These are phyloP conservation scores for Glyphotaelius pellucidus DNA, from an alignment of 2,888 invertebrate genomes.

Conservation along the genomic window DNA sequence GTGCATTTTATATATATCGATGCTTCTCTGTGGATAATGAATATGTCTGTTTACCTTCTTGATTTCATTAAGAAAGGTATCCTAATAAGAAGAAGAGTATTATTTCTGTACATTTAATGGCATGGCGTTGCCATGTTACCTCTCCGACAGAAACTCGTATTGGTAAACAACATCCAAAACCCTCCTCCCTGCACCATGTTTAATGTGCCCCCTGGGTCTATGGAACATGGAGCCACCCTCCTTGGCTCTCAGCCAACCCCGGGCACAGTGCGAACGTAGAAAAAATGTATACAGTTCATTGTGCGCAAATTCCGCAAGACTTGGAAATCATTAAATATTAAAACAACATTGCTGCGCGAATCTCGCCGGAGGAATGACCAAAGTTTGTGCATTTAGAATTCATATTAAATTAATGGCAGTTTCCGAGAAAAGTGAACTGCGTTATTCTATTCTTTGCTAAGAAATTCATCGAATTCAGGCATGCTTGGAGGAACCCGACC, in stretches of 20 bases:
- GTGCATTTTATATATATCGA: no score
- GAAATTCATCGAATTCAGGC: background rate
- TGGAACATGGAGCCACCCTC: background rate
- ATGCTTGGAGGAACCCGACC: background rate
- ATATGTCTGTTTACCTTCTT: no score
- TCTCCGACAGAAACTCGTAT: background rate
- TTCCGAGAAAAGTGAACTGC: background rate
- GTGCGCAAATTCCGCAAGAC: background rate
- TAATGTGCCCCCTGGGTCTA: constrained; percentile 32
- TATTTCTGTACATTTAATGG: background rate
- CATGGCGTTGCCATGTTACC: constrained; percentile 16
- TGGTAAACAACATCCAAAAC: background rate
- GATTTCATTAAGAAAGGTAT: background rate
- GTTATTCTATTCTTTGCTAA: background rate
- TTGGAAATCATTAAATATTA: background rate
- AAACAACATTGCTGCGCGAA: background rate
- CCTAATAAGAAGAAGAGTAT: background rate
- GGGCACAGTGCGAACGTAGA: background rate
- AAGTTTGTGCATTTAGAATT: background rate
- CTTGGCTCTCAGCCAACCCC: constrained; percentile 17
- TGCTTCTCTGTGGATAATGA: no score
- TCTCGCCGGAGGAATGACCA: background rate
- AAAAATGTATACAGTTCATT: constrained; percentile 8
- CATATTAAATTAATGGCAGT: background rate
- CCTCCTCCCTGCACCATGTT: constrained; percentile 15